Base-by-base conservation (phyloP, 2,888 invertebrate species). In the Mesoligia furuncula region DNA sequence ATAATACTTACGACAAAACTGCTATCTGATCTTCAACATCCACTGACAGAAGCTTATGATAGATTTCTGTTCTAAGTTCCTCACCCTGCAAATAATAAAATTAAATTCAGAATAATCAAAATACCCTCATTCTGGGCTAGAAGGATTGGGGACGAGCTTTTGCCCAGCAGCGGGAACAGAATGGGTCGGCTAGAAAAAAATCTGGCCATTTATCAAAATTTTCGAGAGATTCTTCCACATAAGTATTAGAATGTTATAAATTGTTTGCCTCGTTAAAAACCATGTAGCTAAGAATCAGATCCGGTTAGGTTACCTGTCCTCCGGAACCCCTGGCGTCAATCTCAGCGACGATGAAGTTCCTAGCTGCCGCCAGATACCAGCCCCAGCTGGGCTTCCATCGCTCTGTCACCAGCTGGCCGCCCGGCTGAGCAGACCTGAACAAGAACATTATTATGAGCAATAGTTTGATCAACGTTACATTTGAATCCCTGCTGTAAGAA, bases 261-360 rank as follows among this genome's bases (percentile, higher is more conserved):
- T n/a, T n/a, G 57, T 59, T 59, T 27, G 6, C 13, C 13, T 59
- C 59, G 27, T 11, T 59, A 1, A 27, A 59, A 59, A 6, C 15
- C 6, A 59, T 2, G 11, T 54, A 57, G 13, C n/a, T 59, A 1
- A 15, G 59, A 59, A 59, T 27, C 5, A 42, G 24, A 59, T 27
- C 5, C 31, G 36, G 39, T 57, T 1, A 36, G 31, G 5, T 39
- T 73, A 96, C 97, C 94, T 97, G 97, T 87, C 97, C 98, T 0
- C 98, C 98, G 3, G 98, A 98, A 11, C 99, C 99, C 57, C 99
- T 96, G 0, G 98, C 99, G 94, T 99, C 99, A 73, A 99, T 98
- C 93, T 98, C 98, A 0, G 98, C 99, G 51, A 99, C 98, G 83
- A 99, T 98, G 91, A 98, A 98, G 92, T 98, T 98, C 85, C 98